A percentile compares a stretch with the other conserved stretches of the same genome.
phyloP scores from a whole-genome alignment of 2,797 vertebrate species.

The Amniataba percoides region DNA sequence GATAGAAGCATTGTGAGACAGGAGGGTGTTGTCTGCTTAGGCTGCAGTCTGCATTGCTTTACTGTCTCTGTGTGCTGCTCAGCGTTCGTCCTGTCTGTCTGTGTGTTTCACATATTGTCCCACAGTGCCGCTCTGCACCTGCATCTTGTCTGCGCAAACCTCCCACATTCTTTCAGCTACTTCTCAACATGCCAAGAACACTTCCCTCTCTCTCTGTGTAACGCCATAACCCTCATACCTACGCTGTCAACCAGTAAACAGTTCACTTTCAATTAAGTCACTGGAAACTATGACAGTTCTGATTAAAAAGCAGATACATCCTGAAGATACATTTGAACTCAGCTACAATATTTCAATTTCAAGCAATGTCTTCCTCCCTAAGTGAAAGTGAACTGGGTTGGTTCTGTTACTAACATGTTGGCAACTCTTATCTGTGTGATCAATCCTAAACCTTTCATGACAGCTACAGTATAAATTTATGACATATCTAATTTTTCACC shows the following conservation, averaged over 20 bases:
- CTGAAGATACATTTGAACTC: neutral
- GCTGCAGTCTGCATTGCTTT: slow-evolving; percentile 58
- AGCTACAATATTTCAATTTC: neutral
- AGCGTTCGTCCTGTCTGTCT: slow-evolving; percentile 39
- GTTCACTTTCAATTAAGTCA: slow-evolving; percentile 63
- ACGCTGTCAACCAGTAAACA: neutral
- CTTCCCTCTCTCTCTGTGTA: slow-evolving; percentile 38
- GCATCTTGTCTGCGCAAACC: slow-evolving; percentile 30
- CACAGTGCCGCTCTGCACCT: slow-evolving; percentile 39
- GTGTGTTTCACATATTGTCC: slow-evolving; percentile 25
- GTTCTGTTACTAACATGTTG: slow-evolving; percentile 35
- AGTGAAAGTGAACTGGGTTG: slow-evolving; percentile 64
- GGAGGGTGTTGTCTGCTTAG: neutral
- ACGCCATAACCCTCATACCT: slow-evolving; percentile 15
- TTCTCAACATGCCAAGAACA: slow-evolving; percentile 15
- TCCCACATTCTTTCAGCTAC: slow-evolving; percentile 31
- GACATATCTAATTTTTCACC: neutral
- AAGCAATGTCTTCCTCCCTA: slow-evolving; percentile 5
- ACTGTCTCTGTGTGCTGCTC: slow-evolving; percentile 54
- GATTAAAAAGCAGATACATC: neutral
- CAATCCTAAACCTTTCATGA: slow-evolving; percentile 69
- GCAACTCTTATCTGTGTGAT: slow-evolving; percentile 52
- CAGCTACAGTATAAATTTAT: slow-evolving; percentile 72
- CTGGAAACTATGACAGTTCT: neutral
- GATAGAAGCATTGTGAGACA: neutral